Evolutionary conservation across 1,140 invertebrate genomes (phyloP).

Genomic region (Polypedilum pembai): DNA sequence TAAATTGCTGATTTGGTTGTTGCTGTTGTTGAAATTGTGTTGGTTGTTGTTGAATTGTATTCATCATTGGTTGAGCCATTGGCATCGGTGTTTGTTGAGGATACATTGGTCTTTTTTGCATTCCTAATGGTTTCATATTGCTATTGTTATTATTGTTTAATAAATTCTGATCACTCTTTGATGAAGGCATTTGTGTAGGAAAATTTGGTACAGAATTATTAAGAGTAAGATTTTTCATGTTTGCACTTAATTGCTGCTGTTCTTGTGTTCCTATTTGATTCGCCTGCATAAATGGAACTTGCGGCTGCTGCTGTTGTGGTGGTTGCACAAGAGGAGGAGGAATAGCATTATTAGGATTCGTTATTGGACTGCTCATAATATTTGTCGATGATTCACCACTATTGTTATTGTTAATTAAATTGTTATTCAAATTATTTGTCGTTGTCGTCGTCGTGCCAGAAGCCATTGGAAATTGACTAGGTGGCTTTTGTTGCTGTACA

Average conservation of each 20-base stretch:
- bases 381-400: not conserved
- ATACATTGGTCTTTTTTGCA: slow-evolving; percentile 16
- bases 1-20: slow-evolving; percentile 22
- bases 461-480: slow-evolving; percentile 14
- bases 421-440: no score
- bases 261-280: no score
- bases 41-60: not conserved
- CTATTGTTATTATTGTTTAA: slow-evolving; percentile 3
- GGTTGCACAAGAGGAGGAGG: not conserved
- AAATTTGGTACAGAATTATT: not conserved
- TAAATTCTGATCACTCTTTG: slow-evolving; percentile 23
- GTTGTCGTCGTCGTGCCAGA: no score
- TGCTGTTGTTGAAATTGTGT: slow-evolving; percentile 25
- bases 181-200: not conserved
- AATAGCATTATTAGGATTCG: not conserved
- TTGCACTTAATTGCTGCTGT: not conserved
- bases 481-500: not conserved
- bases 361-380: not conserved
- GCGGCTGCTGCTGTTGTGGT: no score
- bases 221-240: not conserved
- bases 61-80: not conserved
- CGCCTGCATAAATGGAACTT: no score
- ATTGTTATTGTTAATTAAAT: slow-evolving; percentile 10
- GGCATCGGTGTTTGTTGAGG: not conserved
- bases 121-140: not conserved